These are phyloP conservation scores for Noctua janthe DNA, from an alignment of 2,888 invertebrate genomes.

Conservation along the genomic window DNA sequence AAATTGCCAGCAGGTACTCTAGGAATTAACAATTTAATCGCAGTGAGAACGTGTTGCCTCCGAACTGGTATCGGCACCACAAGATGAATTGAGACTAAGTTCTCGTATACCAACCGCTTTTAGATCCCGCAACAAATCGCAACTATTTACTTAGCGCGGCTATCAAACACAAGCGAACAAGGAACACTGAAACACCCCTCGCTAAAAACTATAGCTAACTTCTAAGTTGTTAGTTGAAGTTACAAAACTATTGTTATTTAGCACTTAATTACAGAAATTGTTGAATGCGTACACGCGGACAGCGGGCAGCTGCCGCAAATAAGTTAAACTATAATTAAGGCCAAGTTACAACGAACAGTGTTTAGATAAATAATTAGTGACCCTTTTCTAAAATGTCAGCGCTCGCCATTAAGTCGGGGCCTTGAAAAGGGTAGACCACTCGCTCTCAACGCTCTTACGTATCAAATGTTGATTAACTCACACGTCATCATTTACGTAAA, in stretches of 20 bases:
- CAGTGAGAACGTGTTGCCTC: constrained; percentile 41
- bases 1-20: constrained; percentile 25
- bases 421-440: constrained; percentile 83
- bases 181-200: constrained; percentile 29
- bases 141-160: constrained; percentile 54
- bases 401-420: constrained; percentile 81
- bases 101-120: constrained; percentile 38
- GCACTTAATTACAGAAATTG: constrained; percentile 70
- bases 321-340: constrained; percentile 89
- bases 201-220: constrained; percentile 52
- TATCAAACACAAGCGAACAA: constrained; percentile 45
- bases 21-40: constrained; percentile 52
- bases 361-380: constrained; percentile 89
- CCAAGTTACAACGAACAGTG: constrained; percentile 73
- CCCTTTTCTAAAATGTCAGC: constrained; percentile 89
- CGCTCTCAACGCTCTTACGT: constrained; percentile 74
- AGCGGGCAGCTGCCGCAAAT: constrained; percentile 82
- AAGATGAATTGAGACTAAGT: constrained; percentile 58
- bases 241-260: constrained; percentile 67
- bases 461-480: constrained; percentile 77
- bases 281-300: constrained; percentile 68
- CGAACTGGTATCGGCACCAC: constrained; percentile 50
- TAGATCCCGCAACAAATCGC: constrained; percentile 54
- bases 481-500: constrained; percentile 59
- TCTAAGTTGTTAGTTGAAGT: constrained; percentile 52